Base-by-base conservation (phyloP, 2,888 invertebrate genomes). In the Scaptomyza reducta region DNA sequence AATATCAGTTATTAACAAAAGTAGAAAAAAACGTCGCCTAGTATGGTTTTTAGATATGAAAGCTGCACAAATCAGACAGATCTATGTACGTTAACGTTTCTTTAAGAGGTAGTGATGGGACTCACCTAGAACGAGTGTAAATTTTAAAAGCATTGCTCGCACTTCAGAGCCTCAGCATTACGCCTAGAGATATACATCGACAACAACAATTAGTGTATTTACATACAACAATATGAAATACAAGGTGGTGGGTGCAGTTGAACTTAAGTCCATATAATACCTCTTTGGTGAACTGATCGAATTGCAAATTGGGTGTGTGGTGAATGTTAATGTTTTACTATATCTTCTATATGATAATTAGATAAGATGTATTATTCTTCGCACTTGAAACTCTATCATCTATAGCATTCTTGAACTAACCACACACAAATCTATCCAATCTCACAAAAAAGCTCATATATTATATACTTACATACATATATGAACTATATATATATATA, bases 61-160 rank as follows among this genome's bases (percentile, higher is more conserved):
- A 68, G 35, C 27, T 59, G 42, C 54, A 55, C 44, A 53, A 25
- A 2, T 42, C 42, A 41, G 51, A 42, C 38, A 38, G n/a, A n/a
- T 31, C 27, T 27, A 27, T 9, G 14, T 11, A 14, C 18, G 6
- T 11, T 2, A 42, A 71, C 35, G 66, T 58, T 58, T 78, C 65
- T 69, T 59, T 69, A 70, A 38, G 75, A 70, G 46, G 62, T 79
- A 72, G 71, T 78, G 65, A 79, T 83, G 77, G 84, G 77, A 76
- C 72, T 83, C 80, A 67, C 41, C 72, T 76, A 71, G 77, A 71
- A 79, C 72, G 77, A 76, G 79, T 75, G 70, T 68, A 27, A 70
- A 65, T 67, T 62, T 69, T 51, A 77, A 80, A 79, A 80, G 73
- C 85, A 78, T 79, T 73, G 85, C 85, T 85, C 79, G 78, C 59